A percentile compares a stretch with the other conserved stretches of the same genome.
phyloP scores from a whole-genome alignment of 1,140 invertebrate genomes.

The Pentalonia nigronervosa region DNA sequence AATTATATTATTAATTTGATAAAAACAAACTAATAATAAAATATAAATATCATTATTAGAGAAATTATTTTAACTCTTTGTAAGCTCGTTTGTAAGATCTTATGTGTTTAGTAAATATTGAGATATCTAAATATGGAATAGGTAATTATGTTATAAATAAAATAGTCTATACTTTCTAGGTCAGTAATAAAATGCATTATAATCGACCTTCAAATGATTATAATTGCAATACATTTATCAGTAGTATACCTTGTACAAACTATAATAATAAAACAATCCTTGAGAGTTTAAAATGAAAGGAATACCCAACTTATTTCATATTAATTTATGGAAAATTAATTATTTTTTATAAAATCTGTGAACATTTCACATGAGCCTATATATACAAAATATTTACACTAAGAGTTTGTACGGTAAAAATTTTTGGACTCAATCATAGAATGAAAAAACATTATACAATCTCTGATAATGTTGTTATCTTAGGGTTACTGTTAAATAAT shows the following conservation, averaged over 20 bases:
- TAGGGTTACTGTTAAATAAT: not conserved
- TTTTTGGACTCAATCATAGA: not conserved
- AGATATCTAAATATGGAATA: not conserved
- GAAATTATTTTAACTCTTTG: not conserved
- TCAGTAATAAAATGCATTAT: not conserved
- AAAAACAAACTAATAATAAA: not conserved
- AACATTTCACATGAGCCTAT: not conserved
- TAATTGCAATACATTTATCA: constrained; percentile 7
- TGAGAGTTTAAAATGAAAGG: not conserved
- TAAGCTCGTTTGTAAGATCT: no score
- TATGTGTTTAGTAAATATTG: not conserved
- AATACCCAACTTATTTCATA: not conserved
- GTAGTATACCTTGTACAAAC: not conserved
- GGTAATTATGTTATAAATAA: not conserved
- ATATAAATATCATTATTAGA: not conserved
- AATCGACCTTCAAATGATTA: not conserved
- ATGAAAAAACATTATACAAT: not conserved
- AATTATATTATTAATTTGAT: not conserved
- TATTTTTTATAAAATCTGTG: not conserved
- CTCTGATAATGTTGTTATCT: not conserved
- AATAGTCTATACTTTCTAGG: not conserved
- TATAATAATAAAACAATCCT: constrained; percentile 32
- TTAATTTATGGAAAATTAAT: not conserved
- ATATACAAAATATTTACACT: not conserved
- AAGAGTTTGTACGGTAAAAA: no score